Percentiles rank a stretch among this genome's conserved stretches.
Evolutionary conservation across 1,140 invertebrate species (phyloP).

Genomic region (Panulirus ornatus): DNA sequence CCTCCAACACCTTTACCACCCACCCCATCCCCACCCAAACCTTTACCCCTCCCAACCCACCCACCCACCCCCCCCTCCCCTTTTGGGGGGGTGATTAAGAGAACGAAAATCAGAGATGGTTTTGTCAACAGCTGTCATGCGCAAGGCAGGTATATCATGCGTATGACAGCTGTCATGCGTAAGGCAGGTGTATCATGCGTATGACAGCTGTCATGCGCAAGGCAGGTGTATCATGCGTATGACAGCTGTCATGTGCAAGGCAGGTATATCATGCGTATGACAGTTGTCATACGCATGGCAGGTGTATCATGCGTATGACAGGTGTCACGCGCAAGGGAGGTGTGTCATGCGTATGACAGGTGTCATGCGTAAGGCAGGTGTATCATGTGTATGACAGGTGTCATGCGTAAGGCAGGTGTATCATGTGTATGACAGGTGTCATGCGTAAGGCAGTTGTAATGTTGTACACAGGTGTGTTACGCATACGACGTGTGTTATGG

Average conservation of each 20-base stretch:
- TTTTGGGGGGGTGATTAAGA: too few species aligned
- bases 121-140: background rate
- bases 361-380: too few species aligned
- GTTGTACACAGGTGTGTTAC: background rate
- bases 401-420: too few species aligned
- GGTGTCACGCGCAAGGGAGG: too few species aligned
- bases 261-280: background rate
- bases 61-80: background rate
- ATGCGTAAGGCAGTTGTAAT: background rate
- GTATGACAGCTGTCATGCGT: too few species aligned
- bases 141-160: background rate
- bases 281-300: too few species aligned
- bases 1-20: background rate
- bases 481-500: too few species aligned
- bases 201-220: too few species aligned
- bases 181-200: background rate
- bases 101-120: background rate
- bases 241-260: background rate
- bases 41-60: background rate
- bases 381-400: background rate
- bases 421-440: background rate
- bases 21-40: conserved; percentile 1
- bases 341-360: background rate
- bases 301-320: background rate
- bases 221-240: background rate